Evolutionary conservation across 2,113 vertebrate species (phyloP).

Genomic region (Tupaia tana): DNA sequence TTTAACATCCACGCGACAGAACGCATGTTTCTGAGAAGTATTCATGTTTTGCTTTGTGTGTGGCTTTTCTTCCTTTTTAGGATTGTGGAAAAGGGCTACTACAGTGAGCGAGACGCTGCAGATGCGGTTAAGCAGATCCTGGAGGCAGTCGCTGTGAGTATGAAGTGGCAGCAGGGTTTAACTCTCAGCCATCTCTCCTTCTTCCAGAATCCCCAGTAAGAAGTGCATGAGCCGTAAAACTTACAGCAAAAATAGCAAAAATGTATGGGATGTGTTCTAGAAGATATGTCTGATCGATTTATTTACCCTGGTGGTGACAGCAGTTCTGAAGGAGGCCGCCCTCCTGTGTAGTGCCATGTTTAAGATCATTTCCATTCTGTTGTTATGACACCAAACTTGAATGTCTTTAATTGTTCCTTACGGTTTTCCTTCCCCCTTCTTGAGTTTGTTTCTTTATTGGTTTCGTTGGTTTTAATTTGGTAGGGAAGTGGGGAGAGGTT

Average conservation of each 20-base stretch:
- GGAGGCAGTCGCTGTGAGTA: conserved; percentile 93
- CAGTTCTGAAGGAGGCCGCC: not conserved
- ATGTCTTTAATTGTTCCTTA: not conserved
- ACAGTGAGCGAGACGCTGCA: conserved; percentile 93
- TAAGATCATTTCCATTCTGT: not conserved
- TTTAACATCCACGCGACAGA: not conserved
- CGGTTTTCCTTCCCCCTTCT: not conserved
- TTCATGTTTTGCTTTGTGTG: not conserved
- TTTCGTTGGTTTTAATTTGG: not conserved
- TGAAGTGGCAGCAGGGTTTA: conserved; percentile 23
- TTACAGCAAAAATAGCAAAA: not conserved
- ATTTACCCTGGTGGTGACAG: conserved; percentile 5
- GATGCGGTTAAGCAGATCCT: conserved; percentile 93
- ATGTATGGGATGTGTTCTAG: not conserved
- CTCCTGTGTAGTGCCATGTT: not conserved
- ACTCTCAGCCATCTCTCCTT: not conserved
- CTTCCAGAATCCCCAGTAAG: not conserved
- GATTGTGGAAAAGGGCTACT: conserved; percentile 94
- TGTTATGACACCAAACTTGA: not conserved
- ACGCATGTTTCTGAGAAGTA: conserved; percentile 41
- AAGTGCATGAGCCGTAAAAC: not conserved
- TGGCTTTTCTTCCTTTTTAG: conserved; percentile 81
- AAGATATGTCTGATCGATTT: not conserved
- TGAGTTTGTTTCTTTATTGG: not conserved
- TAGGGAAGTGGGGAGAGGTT: not conserved